Conservation (phyloP, 2,888 invertebrate species). For the Drosophila nigricruria region DNA sequence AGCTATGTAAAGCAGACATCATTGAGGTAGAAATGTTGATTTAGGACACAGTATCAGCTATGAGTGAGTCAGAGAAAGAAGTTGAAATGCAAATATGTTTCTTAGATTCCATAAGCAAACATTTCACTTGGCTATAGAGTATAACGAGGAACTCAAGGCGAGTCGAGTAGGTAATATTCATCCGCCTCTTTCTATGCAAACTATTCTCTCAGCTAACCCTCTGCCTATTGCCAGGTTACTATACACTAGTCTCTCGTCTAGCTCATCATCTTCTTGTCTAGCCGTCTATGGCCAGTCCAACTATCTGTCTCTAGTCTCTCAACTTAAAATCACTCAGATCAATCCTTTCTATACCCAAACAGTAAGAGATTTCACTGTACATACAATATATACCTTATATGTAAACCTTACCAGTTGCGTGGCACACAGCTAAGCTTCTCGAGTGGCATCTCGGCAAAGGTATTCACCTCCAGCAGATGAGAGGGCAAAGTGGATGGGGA, state of each 20-base stretch:
- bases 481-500: slow-evolving; percentile 65
- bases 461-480: slow-evolving; percentile 76
- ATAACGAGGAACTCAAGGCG: no score
- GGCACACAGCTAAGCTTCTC: slow-evolving; percentile 77
- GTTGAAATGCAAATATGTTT: no score
- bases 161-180: no score
- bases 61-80: no score
- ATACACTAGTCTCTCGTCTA: no score
- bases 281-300: no score
- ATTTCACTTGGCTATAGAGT: neutral
- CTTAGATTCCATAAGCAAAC: neutral
- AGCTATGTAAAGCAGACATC: neutral
- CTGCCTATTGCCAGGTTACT: neutral
- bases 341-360: neutral
- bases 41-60: no score
- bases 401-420: slow-evolving; percentile 74
- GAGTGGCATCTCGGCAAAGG: slow-evolving; percentile 80
- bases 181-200: no score
- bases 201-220: neutral
- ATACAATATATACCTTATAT: neutral
- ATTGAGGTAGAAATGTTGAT: no score
- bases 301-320: neutral
- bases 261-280: no score
- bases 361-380: neutral
- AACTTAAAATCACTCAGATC: neutral